phyloP scores from a whole-genome alignment of 2,113 vertebrate genomes.

The Malaclemys terrapin region DNA sequence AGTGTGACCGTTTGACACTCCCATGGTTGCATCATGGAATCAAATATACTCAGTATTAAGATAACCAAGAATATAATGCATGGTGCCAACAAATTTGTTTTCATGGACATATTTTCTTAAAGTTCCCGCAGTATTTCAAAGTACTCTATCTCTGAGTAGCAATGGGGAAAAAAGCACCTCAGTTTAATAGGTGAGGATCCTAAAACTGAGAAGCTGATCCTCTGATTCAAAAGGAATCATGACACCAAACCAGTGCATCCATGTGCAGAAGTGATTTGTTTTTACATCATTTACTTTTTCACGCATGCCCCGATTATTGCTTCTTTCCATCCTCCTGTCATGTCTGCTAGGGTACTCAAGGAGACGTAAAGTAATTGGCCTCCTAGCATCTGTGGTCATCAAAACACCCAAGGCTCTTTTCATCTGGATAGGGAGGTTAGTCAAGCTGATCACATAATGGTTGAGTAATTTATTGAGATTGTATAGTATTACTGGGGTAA shows the following conservation, averaged over 20 bases:
- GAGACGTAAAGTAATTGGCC: background rate
- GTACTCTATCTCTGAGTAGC: background rate
- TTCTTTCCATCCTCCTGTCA: background rate
- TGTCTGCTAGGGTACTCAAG: fast-evolving
- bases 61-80: background rate
- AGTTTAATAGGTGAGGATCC: background rate
- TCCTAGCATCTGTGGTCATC: background rate
- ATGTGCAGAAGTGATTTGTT: background rate
- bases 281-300: background rate
- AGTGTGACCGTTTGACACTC: constrained; percentile 51
- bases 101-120: fast-evolving
- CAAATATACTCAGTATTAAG: background rate
- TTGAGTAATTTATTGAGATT: background rate
- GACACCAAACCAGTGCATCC: background rate
- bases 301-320: fast-evolving
- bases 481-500: background rate
- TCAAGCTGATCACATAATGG: background rate
- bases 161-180: background rate
- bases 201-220: background rate
- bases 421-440: background rate
- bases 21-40: background rate
- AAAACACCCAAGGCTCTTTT: background rate
- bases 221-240: background rate
- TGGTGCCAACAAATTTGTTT: background rate
- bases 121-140: background rate